A percentile compares a stretch with the other conserved stretches of the same genome.
These are phyloP conservation scores for Sminthurides aquaticus DNA, from an alignment of 2,888 invertebrate genomes.

Conservation along the genomic window DNA sequence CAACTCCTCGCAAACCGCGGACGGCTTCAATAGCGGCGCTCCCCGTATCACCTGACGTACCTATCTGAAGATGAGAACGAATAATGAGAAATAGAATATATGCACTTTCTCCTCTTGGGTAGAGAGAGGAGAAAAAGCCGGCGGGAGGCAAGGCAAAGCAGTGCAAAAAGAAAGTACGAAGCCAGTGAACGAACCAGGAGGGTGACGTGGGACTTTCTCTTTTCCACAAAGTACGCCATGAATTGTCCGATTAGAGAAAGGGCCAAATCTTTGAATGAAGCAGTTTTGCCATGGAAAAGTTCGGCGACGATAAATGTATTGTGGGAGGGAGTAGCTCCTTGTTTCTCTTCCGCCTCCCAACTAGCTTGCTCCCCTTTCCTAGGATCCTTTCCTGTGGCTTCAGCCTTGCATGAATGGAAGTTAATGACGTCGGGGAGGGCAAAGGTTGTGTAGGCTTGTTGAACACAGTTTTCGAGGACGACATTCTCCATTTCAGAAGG, in stretches of 20 bases:
- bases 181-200: constrained; percentile 46
- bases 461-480: constrained; percentile 44
- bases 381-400: neutral
- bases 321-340: neutral
- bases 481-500: constrained; percentile 47
- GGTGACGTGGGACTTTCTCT: constrained; percentile 45
- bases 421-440: constrained; percentile 13
- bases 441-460: constrained; percentile 27
- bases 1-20: constrained; percentile 46
- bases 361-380: neutral
- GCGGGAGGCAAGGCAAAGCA: neutral
- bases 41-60: constrained; percentile 52
- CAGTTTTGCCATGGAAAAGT: constrained; percentile 49
- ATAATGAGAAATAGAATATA: neutral
- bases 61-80: constrained; percentile 30
- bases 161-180: no score
- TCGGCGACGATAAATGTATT: constrained; percentile 44
- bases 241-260: constrained; percentile 47
- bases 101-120: neutral
- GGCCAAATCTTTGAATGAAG: constrained; percentile 51
- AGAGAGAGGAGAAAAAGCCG: neutral
- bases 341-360: neutral
- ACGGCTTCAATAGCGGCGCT: constrained; percentile 50
- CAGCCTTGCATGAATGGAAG: constrained; percentile 1
- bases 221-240: constrained; percentile 47